phyloP scores from a whole-genome alignment of 2,797 vertebrate genomes.

The Epinephelus awoara region DNA sequence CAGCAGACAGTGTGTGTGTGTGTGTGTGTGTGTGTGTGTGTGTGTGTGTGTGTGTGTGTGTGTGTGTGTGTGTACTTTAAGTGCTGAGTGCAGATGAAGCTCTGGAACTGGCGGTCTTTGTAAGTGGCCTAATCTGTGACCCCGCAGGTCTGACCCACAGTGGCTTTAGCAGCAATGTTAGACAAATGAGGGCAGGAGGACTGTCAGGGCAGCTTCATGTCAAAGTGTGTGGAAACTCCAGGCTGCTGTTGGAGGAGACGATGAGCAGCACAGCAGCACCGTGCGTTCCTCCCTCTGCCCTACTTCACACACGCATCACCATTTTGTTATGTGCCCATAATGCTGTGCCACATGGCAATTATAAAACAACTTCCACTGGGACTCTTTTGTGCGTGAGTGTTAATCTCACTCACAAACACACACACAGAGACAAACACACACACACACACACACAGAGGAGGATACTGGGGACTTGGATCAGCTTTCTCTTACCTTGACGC shows the following conservation, averaged over 20 bases:
- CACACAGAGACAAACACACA: neutral
- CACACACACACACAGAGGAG: neutral
- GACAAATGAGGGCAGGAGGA: constrained; percentile 62
- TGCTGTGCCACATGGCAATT: constrained; percentile 48
- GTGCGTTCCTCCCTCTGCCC: constrained; percentile 29
- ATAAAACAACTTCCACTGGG: constrained; percentile 38
- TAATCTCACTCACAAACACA: constrained; percentile 1
- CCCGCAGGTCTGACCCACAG: constrained; percentile 57
- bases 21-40: no score
- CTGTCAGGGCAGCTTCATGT: constrained; percentile 70
- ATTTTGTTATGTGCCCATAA: constrained; percentile 33
- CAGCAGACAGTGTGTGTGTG: constrained; percentile 3
- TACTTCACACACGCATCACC: constrained; percentile 48
- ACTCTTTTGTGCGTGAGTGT: constrained; percentile 9
- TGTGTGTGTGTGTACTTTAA: neutral
- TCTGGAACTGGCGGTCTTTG: constrained; percentile 13
- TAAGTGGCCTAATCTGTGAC: constrained; percentile 65
- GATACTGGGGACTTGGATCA: neutral
- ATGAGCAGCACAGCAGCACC: constrained; percentile 45
- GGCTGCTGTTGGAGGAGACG: constrained; percentile 48
- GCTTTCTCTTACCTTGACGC: constrained; percentile 88
- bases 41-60: no score
- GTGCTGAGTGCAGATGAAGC: constrained; percentile 4
- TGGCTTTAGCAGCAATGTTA: constrained; percentile 48
- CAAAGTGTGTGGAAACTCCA: constrained; percentile 59